phyloP scores from a whole-genome alignment of 2,113 vertebrate genomes.

The Phoxinus phoxinus region DNA sequence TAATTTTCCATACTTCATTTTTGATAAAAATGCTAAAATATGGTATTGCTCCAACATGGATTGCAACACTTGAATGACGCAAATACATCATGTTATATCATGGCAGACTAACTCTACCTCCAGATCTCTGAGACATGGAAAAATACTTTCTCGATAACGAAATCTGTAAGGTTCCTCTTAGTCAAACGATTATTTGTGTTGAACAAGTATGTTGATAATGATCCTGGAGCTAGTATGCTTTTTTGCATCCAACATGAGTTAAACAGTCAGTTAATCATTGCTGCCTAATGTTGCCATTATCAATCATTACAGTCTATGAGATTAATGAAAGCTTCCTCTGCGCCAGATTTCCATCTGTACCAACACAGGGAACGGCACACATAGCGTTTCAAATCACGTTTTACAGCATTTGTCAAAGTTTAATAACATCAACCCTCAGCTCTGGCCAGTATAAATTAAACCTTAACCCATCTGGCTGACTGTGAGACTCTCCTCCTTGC shows the following conservation, averaged over 20 bases:
- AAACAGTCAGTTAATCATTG: conserved; percentile 33
- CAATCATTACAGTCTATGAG: conserved; percentile 39
- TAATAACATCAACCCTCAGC: conserved; percentile 41
- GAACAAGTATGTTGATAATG: not conserved
- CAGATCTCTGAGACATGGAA: not conserved
- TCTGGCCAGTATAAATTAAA: conserved; percentile 50
- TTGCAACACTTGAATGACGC: not conserved
- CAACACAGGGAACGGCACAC: conserved; percentile 33
- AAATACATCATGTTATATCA: not conserved
- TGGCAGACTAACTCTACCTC: not conserved
- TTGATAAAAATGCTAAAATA: not conserved
- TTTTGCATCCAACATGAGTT: conserved; percentile 25
- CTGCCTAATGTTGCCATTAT: conserved; percentile 43
- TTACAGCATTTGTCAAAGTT: conserved; percentile 53
- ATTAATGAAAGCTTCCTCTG: conserved; percentile 33
- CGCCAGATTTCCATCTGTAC: conserved; percentile 35
- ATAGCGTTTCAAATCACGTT: conserved; percentile 53
- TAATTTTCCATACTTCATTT: not conserved
- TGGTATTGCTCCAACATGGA: not conserved
- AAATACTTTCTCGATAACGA: not conserved
- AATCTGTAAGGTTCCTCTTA: not conserved
- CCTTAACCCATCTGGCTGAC: conserved; percentile 39
- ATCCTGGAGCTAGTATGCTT: conserved; percentile 4
- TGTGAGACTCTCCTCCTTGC: conserved; percentile 16
- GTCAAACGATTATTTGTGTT: not conserved